Evolutionary conservation across 2,888 invertebrate species (phyloP).

Genomic region (Heliconius ethilla): DNA sequence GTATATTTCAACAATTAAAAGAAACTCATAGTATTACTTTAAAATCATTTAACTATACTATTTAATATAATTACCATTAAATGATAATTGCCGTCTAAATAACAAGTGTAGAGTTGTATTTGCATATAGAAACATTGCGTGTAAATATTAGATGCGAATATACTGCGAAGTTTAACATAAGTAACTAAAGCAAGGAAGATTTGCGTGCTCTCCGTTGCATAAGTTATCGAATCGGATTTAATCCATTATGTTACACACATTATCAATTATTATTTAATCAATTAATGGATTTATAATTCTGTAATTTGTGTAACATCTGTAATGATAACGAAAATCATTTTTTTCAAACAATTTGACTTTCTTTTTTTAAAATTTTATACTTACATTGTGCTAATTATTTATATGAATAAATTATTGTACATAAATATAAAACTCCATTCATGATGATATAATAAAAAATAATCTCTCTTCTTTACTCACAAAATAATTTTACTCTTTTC

Average conservation of each 20-base stretch:
- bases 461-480: background rate
- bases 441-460: background rate
- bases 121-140: slow-evolving; percentile 46
- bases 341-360: too few relatives aligned
- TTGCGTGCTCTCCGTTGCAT: slow-evolving; percentile 42
- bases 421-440: background rate
- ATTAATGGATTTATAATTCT: background rate
- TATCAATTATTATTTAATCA: slow-evolving; percentile 21
- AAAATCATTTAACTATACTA: background rate
- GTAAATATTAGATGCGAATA: slow-evolving; percentile 42
- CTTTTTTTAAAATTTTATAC: background rate
- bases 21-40: background rate
- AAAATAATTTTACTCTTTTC: background rate
- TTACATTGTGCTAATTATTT: too few relatives aligned
- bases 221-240: slow-evolving; percentile 35
- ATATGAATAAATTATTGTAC: background rate
- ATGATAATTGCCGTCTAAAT: slow-evolving; percentile 4
- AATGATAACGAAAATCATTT: background rate
- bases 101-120: slow-evolving; percentile 30
- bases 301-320: background rate
- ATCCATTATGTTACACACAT: slow-evolving; percentile 33
- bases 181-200: slow-evolving; percentile 39
- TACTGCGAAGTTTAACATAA: slow-evolving; percentile 28
- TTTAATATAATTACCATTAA: slow-evolving; percentile 8
- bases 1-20: background rate